A percentile compares a stretch with the other conserved stretches of the same genome.
Evolutionary conservation across 2,113 vertebrate genomes (phyloP).

Genomic region (Girardinichthys multiradiatus): DNA sequence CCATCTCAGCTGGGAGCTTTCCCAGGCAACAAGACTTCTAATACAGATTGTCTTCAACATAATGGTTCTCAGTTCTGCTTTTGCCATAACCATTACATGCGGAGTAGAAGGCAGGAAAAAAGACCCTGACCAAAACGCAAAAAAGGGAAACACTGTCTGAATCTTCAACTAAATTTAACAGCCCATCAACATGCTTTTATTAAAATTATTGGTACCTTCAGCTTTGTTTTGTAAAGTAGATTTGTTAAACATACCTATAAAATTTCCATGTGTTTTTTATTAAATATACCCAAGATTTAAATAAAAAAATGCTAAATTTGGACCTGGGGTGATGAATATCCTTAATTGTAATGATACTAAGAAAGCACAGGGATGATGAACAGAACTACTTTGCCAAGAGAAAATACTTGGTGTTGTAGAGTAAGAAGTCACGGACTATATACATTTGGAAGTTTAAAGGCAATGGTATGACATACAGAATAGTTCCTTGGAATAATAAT

Average conservation of each 20-base stretch:
- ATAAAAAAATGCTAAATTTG: not conserved
- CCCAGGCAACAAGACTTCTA: slow-evolving; percentile 75
- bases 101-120: slow-evolving; percentile 54
- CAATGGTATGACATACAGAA: not conserved
- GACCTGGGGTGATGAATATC: not conserved
- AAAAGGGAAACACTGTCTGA: slow-evolving; percentile 50
- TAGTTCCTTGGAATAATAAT: not conserved
- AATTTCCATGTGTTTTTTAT: too few relatives aligned
- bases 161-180: slow-evolving; percentile 72
- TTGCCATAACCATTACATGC: slow-evolving; percentile 76
- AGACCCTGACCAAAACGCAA: slow-evolving; percentile 29
- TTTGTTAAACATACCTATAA: too few relatives aligned
- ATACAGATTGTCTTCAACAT: slow-evolving; percentile 77
- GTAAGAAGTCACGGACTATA: not conserved
- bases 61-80: slow-evolving; percentile 78
- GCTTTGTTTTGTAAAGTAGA: slow-evolving; percentile 68
- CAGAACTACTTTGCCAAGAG: not conserved
- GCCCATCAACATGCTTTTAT: slow-evolving; percentile 59
- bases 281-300: too few relatives aligned
- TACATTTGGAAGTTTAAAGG: not conserved
- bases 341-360: not conserved
- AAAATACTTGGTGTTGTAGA: not conserved
- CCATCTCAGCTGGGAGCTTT: slow-evolving; percentile 78
- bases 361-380: not conserved
- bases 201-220: slow-evolving; percentile 50